Conservation (phyloP, 1,140 invertebrate genomes). For the Planococcus citri region DNA sequence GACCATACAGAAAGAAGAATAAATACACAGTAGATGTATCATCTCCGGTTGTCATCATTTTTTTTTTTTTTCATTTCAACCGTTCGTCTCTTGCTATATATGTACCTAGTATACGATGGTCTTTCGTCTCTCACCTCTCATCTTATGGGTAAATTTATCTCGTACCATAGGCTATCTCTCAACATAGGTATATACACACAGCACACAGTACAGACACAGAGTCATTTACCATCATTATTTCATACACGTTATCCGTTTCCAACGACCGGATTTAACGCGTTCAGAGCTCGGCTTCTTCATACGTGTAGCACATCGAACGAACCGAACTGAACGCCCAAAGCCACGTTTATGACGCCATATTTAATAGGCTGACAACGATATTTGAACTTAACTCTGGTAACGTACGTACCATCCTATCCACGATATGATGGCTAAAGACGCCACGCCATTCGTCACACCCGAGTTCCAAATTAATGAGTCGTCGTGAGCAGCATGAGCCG, state of each 20-base stretch:
- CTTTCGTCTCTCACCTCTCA: no score
- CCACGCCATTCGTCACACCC: conserved; percentile 17
- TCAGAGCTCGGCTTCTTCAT: background rate
- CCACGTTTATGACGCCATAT: conserved; percentile 17
- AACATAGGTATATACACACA: no score
- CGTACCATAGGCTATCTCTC: no score
- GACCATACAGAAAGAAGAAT: no score
- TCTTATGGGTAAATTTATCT: no score
- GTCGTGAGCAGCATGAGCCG: no score
- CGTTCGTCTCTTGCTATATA: no score
- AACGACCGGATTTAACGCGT: background rate
- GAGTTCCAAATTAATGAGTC: conserved; percentile 13
- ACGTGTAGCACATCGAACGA: background rate
- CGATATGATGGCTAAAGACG: background rate
- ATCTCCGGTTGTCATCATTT: conserved; percentile 12
- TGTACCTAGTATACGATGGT: no score
- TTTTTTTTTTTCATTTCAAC: background rate
- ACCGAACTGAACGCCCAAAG: background rate
- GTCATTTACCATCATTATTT: conserved; percentile 5
- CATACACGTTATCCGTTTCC: background rate
- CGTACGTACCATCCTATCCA: background rate
- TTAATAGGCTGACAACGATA: conserved; percentile 18
- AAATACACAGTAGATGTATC: conserved; percentile 14
- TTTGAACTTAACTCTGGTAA: conserved; percentile 14
- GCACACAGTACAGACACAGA: background rate